Conservation (phyloP, 2,797 vertebrate genomes). For the Alca torda region DNA sequence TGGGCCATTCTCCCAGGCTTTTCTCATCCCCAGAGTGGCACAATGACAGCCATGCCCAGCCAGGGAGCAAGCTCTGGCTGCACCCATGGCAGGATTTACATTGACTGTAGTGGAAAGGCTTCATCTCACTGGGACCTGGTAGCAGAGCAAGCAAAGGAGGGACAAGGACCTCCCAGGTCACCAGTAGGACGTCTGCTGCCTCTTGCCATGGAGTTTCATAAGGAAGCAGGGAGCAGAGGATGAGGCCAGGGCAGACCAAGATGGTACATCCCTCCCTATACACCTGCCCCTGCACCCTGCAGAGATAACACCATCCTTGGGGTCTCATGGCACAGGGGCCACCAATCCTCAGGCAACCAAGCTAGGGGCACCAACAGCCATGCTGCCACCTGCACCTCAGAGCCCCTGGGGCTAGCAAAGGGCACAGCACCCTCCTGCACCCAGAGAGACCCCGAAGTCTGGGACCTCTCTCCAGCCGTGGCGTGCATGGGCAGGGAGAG, state of each 20-base stretch:
- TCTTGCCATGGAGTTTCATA: not conserved
- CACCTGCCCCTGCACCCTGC: not conserved
- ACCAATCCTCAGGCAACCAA: not conserved
- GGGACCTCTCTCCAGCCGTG: fast-evolving
- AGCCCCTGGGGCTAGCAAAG: not conserved
- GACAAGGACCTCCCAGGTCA: not conserved
- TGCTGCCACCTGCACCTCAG: not conserved
- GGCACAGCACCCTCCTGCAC: not conserved
- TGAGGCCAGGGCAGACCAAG: fast-evolving
- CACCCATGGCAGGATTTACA: not conserved
- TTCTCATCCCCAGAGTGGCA: not conserved
- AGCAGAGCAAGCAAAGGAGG: not conserved
- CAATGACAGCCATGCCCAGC: fast-evolving
- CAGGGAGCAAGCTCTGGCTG: not conserved
- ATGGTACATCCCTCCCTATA: not conserved
- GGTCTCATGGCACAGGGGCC: too few relatives aligned
- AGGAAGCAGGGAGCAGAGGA: not conserved
- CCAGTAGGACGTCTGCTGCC: not conserved
- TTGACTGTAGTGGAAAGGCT: not conserved
- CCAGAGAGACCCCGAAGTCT: not conserved
- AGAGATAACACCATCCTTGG: not conserved
- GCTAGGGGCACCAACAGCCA: not conserved
- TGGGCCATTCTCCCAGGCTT: not conserved
- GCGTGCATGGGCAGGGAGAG: fast-evolving
- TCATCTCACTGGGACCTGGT: not conserved